Base-by-base conservation (phyloP, 2,888 invertebrate genomes). In the Dioctria rufipes region DNA sequence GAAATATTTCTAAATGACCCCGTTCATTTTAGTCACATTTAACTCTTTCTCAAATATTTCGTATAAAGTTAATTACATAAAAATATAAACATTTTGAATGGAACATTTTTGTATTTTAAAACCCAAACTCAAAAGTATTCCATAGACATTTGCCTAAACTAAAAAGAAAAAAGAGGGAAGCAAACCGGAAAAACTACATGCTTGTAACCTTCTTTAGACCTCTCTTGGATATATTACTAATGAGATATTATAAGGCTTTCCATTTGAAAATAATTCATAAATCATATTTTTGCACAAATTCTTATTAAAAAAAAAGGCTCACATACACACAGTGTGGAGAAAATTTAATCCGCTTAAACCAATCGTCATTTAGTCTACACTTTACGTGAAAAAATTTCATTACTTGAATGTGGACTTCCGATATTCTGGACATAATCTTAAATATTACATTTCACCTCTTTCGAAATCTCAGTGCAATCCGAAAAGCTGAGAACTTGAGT, bases 301-400 rank as follows among this genome's bases (percentile, higher is more conserved):
- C 54, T n/a, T 11, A 11, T n/a, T 4, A n/a, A 11, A 54, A 54
- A n/a, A 54, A 54, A 4, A 4, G 4, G 54, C 11, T 54, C 54
- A 11, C 54, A 54, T 54, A n/a, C 11, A 54, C 54, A 54, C 25
- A 25, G 25, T 25, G 25, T 25, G 25, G 25, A 54, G 54, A 54
- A 54, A 54, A 6, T 80, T 51, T 77, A 77, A 80, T 77, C 77
- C 77, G 58, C 80, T 80, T 80, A 80, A 43, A 42, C 58, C 51
- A 77, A 77, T 80, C 54, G 80, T 80, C 58, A 63, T 80, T 78
- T 80, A 80, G 71, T 49, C 25, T 4, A 42, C 3, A 60, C 67
- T 58, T 66, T 79, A 54, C 54, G 54, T 54, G n/a, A 54, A 25
- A n/a, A 25, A 25, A 54, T n/a, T 2, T 11, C 54, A n/a, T 11